Conservation (phyloP, 2,888 invertebrate genomes). For the Saturnia pavonia region DNA sequence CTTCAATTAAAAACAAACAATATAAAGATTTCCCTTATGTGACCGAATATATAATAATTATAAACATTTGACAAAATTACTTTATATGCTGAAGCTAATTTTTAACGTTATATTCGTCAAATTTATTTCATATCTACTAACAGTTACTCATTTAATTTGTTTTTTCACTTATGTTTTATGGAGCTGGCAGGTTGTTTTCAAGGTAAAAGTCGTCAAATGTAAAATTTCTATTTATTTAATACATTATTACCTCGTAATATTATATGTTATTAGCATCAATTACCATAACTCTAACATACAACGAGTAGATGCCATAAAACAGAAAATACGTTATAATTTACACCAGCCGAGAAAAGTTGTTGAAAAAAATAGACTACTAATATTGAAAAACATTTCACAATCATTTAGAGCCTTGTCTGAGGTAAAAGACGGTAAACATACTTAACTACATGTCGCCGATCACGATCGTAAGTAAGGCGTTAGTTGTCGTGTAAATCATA, state of each 20-base stretch:
- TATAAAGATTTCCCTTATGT: not conserved
- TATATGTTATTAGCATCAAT: slow-evolving; percentile 3
- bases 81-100: no score
- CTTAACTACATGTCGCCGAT: slow-evolving; percentile 10
- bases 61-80: not conserved
- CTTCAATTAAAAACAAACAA: not conserved
- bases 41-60: not conserved
- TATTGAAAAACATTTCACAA: slow-evolving; percentile 15
- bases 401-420: slow-evolving; percentile 20
- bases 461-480: slow-evolving; percentile 17
- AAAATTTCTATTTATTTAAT: not conserved
- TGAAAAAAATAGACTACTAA: slow-evolving; percentile 10
- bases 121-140: not conserved
- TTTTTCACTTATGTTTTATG: not conserved
- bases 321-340: slow-evolving; percentile 12
- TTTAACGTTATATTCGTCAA: no score
- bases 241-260: slow-evolving; percentile 8
- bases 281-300: slow-evolving; percentile 14
- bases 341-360: slow-evolving; percentile 8
- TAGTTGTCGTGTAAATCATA: slow-evolving; percentile 17
- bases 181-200: not conserved
- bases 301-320: slow-evolving; percentile 13
- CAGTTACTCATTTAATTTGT: not conserved
- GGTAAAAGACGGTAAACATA: slow-evolving; percentile 14
- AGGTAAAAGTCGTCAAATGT: not conserved